phyloP scores from a whole-genome alignment of 2,888 invertebrate genomes.

The Drosophila seclusa region DNA sequence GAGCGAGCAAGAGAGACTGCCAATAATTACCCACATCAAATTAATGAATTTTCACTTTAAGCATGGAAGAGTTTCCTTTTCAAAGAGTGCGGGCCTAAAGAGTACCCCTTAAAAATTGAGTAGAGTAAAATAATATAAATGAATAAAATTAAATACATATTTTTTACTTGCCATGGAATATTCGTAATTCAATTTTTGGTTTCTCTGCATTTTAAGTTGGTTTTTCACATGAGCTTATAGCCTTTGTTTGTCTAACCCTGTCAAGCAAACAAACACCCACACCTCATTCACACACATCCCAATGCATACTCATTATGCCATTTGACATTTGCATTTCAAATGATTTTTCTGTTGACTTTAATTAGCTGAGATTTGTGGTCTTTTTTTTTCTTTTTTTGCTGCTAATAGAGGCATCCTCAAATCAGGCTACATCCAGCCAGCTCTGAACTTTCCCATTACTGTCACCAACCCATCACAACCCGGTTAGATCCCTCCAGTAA shows the following conservation, averaged over 20 bases:
- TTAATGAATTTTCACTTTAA: constrained; percentile 24
- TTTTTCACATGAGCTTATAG: not conserved
- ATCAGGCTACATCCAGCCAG: not conserved
- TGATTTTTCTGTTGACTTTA: constrained; percentile 80
- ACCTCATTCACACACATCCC: constrained; percentile 7
- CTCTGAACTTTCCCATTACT: constrained; percentile 23
- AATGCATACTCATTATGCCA: constrained; percentile 43
- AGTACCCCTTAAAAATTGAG: not conserved
- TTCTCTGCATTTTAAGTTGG: not conserved
- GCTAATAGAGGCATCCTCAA: constrained; percentile 41
- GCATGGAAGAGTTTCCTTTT: constrained; percentile 7
- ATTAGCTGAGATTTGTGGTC: constrained; percentile 77
- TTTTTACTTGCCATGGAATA: not conserved
- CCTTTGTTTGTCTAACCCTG: constrained; percentile 26
- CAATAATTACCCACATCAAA: constrained; percentile 74
- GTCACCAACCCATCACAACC: not conserved
- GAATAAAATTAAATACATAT: not conserved
- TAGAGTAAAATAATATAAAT: not conserved
- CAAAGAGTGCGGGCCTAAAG: constrained; percentile 25
- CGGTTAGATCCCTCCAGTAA: constrained; percentile 16
- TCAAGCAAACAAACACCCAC: constrained; percentile 27
- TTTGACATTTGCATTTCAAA: constrained; percentile 81
- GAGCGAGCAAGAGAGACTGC: constrained; percentile 10
- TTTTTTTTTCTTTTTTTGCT: constrained; percentile 14
- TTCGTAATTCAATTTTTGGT: not conserved